Evolutionary conservation across 2,113 vertebrate genomes (phyloP).

Genomic region (Columbina picui): DNA sequence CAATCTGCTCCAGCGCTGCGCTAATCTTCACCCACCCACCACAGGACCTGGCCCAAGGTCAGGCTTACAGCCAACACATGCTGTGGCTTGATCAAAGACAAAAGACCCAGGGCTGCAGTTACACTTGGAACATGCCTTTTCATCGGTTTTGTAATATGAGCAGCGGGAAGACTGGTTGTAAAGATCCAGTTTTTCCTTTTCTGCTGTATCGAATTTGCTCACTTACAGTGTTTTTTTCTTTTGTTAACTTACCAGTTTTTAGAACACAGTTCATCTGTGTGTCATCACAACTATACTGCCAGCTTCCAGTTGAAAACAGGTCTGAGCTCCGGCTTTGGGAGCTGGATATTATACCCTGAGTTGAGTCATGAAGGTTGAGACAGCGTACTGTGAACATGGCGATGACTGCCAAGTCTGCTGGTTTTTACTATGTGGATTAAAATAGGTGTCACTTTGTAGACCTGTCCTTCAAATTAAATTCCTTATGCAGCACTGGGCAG

Average conservation of each 20-base stretch:
- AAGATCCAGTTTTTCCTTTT: background rate
- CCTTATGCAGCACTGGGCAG: background rate
- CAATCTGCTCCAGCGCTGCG: background rate
- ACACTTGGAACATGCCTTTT: background rate
- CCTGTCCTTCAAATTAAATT: background rate
- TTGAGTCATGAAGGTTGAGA: background rate
- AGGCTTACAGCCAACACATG: background rate
- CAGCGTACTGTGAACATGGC: background rate
- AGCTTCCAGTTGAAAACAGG: background rate
- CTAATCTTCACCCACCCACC: background rate
- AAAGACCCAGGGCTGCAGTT: background rate
- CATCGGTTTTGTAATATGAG: background rate
- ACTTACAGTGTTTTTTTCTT: background rate
- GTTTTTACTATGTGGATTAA: background rate
- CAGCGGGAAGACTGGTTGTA: background rate
- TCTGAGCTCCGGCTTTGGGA: background rate
- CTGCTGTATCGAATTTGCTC: background rate
- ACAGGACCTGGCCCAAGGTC: background rate
- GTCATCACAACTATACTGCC: background rate
- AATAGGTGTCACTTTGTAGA: background rate
- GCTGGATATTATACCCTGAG: rapidly evolving
- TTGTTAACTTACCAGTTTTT: background rate
- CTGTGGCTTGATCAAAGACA: background rate
- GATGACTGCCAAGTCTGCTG: background rate
- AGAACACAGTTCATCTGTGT: background rate